Conservation (phyloP, 2,113 vertebrate species). For the Sapajus apella region DNA sequence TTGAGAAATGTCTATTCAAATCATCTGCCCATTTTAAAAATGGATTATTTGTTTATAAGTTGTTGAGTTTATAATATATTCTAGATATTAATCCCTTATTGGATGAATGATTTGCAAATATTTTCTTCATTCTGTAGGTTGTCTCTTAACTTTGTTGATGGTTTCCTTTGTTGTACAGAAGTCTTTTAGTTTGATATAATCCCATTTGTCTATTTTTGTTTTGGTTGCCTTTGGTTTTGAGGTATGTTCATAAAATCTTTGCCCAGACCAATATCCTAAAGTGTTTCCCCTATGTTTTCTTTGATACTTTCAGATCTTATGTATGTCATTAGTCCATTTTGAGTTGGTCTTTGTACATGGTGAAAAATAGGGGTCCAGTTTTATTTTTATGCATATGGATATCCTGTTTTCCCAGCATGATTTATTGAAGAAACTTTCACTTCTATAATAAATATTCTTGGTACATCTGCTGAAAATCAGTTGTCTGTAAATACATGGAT, state of each 20-base stretch:
- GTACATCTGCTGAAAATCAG: too few relatives aligned
- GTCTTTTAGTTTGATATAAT: background rate
- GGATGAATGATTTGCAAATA: background rate
- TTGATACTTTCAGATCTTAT: background rate
- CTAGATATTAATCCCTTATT: background rate
- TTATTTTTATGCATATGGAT: too few relatives aligned
- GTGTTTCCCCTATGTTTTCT: background rate
- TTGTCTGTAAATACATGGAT: too few relatives aligned
- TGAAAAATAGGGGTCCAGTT: too few relatives aligned
- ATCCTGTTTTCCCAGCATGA: too few relatives aligned
- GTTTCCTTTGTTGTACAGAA: background rate
- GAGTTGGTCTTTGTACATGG: too few relatives aligned
- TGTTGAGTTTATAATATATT: background rate
- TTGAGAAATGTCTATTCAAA: background rate
- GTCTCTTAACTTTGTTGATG: background rate
- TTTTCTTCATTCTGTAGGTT: background rate
- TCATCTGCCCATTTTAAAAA: background rate
- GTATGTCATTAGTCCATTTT: too few relatives aligned
- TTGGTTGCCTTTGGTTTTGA: background rate
- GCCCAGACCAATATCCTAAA: background rate
- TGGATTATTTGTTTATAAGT: background rate
- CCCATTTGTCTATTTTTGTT: background rate
- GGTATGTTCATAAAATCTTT: background rate
- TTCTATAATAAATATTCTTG: too few relatives aligned
- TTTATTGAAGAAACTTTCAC: too few relatives aligned